A percentile compares a stretch with the other conserved stretches of the same genome.
Conservation (phyloP, 2,888 invertebrate genomes). For the Julus scandinavius region DNA sequence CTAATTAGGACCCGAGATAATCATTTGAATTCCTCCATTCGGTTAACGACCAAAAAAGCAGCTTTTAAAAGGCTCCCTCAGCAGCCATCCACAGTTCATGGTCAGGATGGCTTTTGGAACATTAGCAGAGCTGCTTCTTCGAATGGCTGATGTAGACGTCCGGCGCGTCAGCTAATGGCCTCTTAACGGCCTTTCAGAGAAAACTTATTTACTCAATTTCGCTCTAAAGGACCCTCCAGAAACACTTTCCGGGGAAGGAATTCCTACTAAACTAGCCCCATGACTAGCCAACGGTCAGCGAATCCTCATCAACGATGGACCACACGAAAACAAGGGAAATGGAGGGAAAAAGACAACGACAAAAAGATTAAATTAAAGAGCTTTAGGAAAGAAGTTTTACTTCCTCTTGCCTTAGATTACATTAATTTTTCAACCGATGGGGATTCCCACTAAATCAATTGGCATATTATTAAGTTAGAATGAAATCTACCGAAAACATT, state of each 20-base stretch:
- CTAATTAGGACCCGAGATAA: slow-evolving; percentile 32
- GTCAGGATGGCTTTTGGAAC: not conserved
- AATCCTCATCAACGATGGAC: not conserved
- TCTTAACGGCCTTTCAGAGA: slow-evolving; percentile 39
- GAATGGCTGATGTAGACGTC: slow-evolving; percentile 7
- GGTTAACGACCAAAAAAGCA: slow-evolving; percentile 22
- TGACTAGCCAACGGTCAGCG: not conserved
- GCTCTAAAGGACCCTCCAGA: not conserved
- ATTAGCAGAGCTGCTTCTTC: not conserved
- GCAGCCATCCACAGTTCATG: not conserved
- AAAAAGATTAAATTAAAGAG: not conserved
- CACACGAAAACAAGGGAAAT: not conserved
- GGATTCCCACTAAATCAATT: not conserved
- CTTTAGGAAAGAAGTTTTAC: not conserved
- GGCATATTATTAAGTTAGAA: too few species aligned
- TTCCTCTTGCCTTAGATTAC: not conserved
- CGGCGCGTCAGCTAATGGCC: slow-evolving; percentile 15
- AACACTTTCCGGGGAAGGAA: not conserved
- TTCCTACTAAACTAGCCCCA: not conserved
- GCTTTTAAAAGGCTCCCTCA: slow-evolving; percentile 8
- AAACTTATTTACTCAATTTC: slow-evolving; percentile 35
- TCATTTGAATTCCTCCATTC: slow-evolving; percentile 35
- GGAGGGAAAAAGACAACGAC: not conserved
- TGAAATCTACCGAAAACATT: too few species aligned
- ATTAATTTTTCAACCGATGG: not conserved